Conservation (phyloP, 2,113 vertebrate species). For the Empidonax alnorum region DNA sequence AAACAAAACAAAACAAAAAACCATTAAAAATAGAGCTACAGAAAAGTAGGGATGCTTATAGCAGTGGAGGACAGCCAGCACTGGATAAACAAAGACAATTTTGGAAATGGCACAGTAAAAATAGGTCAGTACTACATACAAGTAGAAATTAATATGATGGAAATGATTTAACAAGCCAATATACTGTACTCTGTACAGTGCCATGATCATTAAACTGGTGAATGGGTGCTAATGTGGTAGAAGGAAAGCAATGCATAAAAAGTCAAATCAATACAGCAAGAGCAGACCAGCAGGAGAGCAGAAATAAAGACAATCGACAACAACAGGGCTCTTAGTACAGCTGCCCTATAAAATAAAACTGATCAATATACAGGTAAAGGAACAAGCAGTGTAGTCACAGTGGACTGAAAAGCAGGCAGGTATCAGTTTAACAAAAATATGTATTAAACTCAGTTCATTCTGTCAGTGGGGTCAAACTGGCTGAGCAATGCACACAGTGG, state of each 20-base stretch:
- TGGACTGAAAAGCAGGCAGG: neutral
- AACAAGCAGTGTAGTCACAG: neutral
- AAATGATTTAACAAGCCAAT: slow-evolving; percentile 51
- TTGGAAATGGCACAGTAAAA: slow-evolving; percentile 46
- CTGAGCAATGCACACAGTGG: neutral
- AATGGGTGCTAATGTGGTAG: neutral
- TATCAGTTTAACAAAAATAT: neutral
- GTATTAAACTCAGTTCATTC: neutral
- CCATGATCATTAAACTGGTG: slow-evolving; percentile 1
- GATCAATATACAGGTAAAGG: slow-evolving; percentile 27
- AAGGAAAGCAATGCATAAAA: slow-evolving; percentile 37
- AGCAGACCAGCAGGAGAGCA: neutral
- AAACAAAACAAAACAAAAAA: neutral
- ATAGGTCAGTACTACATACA: slow-evolving; percentile 36
- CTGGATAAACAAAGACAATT: slow-evolving; percentile 39
- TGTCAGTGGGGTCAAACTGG: neutral
- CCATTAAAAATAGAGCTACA: slow-evolving; percentile 36
- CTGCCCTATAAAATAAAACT: neutral
- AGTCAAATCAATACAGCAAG: slow-evolving; percentile 23
- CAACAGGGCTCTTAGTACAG: neutral
- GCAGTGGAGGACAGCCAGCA: slow-evolving; percentile 31
- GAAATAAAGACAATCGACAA: neutral
- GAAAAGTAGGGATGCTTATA: slow-evolving; percentile 26
- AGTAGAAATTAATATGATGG: slow-evolving; percentile 51
- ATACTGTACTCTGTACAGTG: neutral